Conservation (phyloP, 1,140 invertebrate genomes). For the Drosophila albomicans region DNA sequence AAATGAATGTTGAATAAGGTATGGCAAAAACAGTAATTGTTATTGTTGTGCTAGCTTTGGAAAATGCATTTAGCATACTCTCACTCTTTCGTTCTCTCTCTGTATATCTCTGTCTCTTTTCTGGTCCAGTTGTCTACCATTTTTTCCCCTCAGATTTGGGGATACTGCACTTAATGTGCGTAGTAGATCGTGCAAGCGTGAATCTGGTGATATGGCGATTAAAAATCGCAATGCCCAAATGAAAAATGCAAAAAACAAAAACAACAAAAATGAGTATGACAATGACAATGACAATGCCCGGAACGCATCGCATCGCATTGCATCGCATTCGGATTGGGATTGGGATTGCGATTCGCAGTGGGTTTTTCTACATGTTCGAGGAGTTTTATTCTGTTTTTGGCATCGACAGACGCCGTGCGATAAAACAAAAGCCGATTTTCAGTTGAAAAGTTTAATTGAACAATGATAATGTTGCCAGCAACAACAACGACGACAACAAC, state of each 20-base stretch:
- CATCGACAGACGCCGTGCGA: slow-evolving; percentile 67
- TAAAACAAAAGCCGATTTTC: slow-evolving; percentile 83
- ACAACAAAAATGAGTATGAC: slow-evolving; percentile 27
- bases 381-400: slow-evolving; percentile 70
- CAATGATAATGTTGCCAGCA: slow-evolving; percentile 76
- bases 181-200: slow-evolving; percentile 81
- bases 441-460: slow-evolving; percentile 83
- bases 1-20: neutral
- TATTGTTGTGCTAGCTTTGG: slow-evolving; percentile 70
- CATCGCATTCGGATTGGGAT: slow-evolving; percentile 37
- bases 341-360: slow-evolving; percentile 17
- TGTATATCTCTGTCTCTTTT: too few relatives aligned
- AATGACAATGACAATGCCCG: slow-evolving; percentile 69
- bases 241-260: slow-evolving; percentile 26
- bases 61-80: slow-evolving; percentile 54
- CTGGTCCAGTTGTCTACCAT: slow-evolving; percentile 13
- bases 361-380: slow-evolving; percentile 30
- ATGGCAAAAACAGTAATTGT: slow-evolving; percentile 62
- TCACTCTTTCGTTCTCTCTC: too few relatives aligned
- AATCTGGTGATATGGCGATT: slow-evolving; percentile 81
- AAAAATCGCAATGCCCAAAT: slow-evolving; percentile 74
- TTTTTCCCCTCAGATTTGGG: neutral
- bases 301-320: slow-evolving; percentile 35
- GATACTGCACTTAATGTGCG: slow-evolving; percentile 74
- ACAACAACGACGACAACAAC: slow-evolving; percentile 25